These are phyloP conservation scores for Leptodactylus fallax DNA, from an alignment of 2,797 vertebrate genomes.

Conservation along the genomic window DNA sequence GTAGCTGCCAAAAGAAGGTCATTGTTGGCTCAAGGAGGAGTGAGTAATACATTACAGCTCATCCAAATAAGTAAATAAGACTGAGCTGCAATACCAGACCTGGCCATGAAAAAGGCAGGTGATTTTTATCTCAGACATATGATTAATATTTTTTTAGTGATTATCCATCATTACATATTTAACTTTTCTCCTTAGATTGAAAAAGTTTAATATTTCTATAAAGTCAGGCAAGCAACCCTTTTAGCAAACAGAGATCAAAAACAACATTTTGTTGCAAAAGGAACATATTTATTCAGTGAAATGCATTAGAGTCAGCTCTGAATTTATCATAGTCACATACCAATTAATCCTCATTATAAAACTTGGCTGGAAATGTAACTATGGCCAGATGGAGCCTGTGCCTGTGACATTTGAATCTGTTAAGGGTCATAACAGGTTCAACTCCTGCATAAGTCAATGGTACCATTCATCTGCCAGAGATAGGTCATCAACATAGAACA, in stretches of 20 bases:
- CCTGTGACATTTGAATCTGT: conserved; percentile 48
- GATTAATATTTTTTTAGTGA: too few species aligned
- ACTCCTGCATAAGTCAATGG: conserved; percentile 45
- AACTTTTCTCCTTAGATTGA: neutral
- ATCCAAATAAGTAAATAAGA: neutral
- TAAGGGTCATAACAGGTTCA: conserved; percentile 41
- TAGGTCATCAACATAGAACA: conserved; percentile 33
- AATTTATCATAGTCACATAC: conserved; percentile 41
- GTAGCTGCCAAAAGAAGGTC: too few species aligned
- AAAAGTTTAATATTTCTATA: neutral
- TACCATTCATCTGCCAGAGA: conserved; percentile 39
- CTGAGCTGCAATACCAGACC: too few species aligned
- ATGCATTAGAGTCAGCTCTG: conserved; percentile 2
- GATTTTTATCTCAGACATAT: neutral
- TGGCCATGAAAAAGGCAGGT: neutral
- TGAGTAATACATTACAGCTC: too few species aligned
- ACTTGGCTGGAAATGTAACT: conserved; percentile 41
- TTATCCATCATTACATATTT: neutral
- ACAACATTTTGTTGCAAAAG: neutral
- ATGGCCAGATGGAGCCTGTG: conserved; percentile 41
- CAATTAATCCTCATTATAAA: conserved; percentile 61
- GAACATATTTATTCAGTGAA: conserved; percentile 10
- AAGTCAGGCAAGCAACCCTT: neutral
- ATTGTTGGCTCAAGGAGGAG: too few species aligned
- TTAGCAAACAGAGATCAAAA: neutral